Evolutionary conservation across 2,113 vertebrate genomes (phyloP).

Genomic region (Dicentrarchus labrax): DNA sequence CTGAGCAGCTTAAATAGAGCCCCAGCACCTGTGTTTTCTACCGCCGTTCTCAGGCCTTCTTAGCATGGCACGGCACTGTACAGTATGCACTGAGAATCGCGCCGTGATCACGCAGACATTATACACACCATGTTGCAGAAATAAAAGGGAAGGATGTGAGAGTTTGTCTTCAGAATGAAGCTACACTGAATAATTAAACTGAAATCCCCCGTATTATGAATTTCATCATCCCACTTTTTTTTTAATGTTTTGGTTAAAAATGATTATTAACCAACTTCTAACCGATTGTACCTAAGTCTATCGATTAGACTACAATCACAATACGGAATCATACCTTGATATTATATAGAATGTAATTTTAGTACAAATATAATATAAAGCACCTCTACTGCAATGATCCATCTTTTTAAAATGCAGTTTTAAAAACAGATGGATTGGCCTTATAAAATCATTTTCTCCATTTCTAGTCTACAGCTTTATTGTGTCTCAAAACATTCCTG

Average conservation of each 20-base stretch:
- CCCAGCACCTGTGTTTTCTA: conserved; percentile 82
- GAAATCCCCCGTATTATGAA: neutral
- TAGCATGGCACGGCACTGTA: conserved; percentile 54
- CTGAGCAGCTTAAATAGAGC: conserved; percentile 80
- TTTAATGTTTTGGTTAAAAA: conserved; percentile 16
- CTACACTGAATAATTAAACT: conserved; percentile 12
- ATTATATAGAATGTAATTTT: neutral
- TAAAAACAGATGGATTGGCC: neutral
- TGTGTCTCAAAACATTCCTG: conserved; percentile 9
- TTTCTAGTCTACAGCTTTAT: neutral
- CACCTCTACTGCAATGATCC: neutral
- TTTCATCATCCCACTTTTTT: neutral
- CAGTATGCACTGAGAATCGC: conserved; percentile 29
- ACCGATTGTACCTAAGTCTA: neutral
- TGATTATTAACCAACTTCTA: neutral
- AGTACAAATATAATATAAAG: neutral
- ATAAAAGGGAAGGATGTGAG: conserved; percentile 5
- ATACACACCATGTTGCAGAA: conserved; percentile 20
- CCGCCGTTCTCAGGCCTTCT: conserved; percentile 79
- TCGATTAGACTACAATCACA: neutral
- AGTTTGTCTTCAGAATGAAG: conserved; percentile 28
- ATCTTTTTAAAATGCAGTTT: neutral
- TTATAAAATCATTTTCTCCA: neutral
- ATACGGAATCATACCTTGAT: neutral
- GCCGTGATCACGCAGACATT: neutral